A percentile compares a stretch with the other conserved stretches of the same genome.
phyloP scores from a whole-genome alignment of 2,888 invertebrate species.

The Helleia helle region DNA sequence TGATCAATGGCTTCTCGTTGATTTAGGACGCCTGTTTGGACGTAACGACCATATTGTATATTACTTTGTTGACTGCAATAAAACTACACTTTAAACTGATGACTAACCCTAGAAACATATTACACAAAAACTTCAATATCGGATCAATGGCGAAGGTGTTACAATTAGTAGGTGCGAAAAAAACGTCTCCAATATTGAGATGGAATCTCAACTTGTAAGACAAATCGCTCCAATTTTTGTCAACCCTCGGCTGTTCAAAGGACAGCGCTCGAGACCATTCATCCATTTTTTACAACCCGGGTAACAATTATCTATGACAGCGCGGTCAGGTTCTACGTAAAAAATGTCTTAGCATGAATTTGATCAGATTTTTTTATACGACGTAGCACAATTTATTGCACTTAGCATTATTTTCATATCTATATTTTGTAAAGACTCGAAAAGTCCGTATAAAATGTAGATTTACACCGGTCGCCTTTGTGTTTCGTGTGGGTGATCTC shows the following conservation, averaged over 20 bases:
- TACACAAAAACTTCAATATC: constrained; percentile 16
- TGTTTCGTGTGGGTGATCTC: constrained; percentile 53
- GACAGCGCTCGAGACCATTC: constrained; percentile 43
- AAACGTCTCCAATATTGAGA: constrained; percentile 48
- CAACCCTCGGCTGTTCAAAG: constrained; percentile 55
- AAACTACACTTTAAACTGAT: constrained; percentile 41
- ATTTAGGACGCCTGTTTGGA: too few species aligned
- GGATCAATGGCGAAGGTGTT: constrained; percentile 26
- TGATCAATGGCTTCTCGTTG: constrained; percentile 68
- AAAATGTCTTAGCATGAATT: constrained; percentile 9
- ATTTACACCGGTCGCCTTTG: constrained; percentile 61
- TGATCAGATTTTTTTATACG: constrained; percentile 30
- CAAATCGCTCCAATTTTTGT: constrained; percentile 62
- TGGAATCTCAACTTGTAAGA: constrained; percentile 58
- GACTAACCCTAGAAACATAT: constrained; percentile 13
- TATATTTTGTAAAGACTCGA: constrained; percentile 57
- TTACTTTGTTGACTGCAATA: constrained; percentile 42
- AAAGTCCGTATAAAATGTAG: constrained; percentile 49
- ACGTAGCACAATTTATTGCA: constrained; percentile 53
- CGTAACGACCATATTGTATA: constrained; percentile 42
- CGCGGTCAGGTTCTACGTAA: constrained; percentile 56
- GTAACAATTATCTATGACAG: constrained; percentile 62
- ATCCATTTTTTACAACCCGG: constrained; percentile 53
- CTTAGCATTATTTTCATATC: constrained; percentile 59
- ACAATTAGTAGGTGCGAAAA: constrained; percentile 58